Conservation (phyloP, 2,113 vertebrate species). For the Melanerpes formicivorus region DNA sequence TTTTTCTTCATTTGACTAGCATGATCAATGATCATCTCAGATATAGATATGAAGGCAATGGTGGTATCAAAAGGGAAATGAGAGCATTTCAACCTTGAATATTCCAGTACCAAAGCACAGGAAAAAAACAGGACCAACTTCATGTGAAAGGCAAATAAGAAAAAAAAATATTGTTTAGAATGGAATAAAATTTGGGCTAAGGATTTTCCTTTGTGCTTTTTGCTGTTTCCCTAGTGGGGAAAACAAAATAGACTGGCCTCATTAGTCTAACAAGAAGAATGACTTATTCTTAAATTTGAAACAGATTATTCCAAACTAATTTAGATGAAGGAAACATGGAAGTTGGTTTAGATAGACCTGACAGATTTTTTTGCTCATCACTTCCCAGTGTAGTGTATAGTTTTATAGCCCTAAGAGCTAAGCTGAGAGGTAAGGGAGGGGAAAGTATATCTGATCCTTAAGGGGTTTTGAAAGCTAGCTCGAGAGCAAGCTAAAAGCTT, state of each 20-base stretch:
- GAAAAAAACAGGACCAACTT: background rate
- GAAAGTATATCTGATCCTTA: background rate
- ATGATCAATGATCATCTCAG: background rate
- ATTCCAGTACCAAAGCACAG: background rate
- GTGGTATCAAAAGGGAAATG: background rate
- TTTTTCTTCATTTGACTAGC: background rate
- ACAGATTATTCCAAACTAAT: background rate
- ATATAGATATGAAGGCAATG: background rate
- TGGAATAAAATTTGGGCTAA: background rate
- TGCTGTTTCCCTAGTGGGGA: background rate
- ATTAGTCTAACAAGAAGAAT: background rate
- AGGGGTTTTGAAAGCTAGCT: background rate
- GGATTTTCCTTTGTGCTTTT: background rate
- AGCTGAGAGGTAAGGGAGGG: background rate
- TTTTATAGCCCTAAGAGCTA: background rate
- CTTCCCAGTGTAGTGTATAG: background rate
- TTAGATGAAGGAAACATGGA: background rate
- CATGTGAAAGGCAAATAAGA: background rate
- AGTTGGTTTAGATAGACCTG: background rate
- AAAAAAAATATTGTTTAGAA: background rate
- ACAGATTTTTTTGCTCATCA: background rate
- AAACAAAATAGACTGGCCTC: background rate
- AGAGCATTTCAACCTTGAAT: background rate
- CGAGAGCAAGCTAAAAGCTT: background rate
- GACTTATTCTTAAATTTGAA: background rate